Evolutionary conservation across 2,797 vertebrate genomes (phyloP).

Genomic region (Dicrostonyx torquatus): DNA sequence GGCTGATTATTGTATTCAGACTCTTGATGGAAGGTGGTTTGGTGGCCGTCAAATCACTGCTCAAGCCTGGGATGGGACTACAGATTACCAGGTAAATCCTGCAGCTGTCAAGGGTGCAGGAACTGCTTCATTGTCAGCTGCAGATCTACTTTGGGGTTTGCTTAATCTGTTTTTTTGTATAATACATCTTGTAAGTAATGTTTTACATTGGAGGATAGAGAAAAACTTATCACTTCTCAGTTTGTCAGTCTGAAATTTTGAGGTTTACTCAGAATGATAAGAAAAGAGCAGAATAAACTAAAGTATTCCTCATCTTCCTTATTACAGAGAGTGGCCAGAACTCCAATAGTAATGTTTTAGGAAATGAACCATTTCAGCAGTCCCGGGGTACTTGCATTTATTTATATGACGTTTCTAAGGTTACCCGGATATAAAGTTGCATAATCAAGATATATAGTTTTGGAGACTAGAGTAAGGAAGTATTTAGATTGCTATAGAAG

Average conservation of each 20-base stretch:
- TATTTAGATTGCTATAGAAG: constrained; percentile 28
- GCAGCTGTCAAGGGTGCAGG: not conserved
- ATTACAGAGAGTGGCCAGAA: not conserved
- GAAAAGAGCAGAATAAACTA: constrained; percentile 22
- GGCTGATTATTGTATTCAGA: constrained; percentile 90
- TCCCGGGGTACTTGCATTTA: not conserved
- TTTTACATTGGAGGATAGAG: constrained; percentile 18
- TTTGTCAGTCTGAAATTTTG: constrained; percentile 25
- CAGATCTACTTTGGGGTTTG: constrained; percentile 9
- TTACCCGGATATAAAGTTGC: not conserved
- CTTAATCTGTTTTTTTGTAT: constrained; percentile 30
- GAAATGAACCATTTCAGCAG: constrained; percentile 36
- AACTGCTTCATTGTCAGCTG: not conserved
- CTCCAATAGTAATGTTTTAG: constrained; percentile 32
- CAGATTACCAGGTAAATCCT: constrained; percentile 94
- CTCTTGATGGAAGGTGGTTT: constrained; percentile 96
- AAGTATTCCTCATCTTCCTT: constrained; percentile 2
- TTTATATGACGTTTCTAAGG: constrained; percentile 15
- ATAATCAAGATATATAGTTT: constrained; percentile 32
- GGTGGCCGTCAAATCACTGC: constrained; percentile 94
- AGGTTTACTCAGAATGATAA: constrained; percentile 40
- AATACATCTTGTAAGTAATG: constrained; percentile 27
- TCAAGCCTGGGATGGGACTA: constrained; percentile 93
- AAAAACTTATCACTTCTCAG: constrained; percentile 15
- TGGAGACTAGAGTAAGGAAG: constrained; percentile 13